phyloP scores from a whole-genome alignment of 2,113 vertebrate genomes.

The Amphiprion percula region DNA sequence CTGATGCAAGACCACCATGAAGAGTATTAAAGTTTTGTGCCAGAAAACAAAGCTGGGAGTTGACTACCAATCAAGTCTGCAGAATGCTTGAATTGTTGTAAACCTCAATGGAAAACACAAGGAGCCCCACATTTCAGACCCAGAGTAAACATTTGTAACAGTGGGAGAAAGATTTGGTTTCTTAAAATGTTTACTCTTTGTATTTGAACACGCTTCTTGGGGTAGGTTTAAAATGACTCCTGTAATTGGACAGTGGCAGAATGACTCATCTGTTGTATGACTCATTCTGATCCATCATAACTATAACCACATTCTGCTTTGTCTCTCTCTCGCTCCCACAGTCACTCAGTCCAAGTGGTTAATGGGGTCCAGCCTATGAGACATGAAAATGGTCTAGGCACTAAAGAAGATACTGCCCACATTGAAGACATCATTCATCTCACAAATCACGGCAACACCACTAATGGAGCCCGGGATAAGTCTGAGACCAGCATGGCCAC shows the following conservation, averaged over 20 bases:
- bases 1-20: conserved; percentile 39
- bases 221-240: conserved; percentile 22
- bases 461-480: conserved; percentile 80
- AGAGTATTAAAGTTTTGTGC: conserved; percentile 12
- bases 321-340: conserved; percentile 56
- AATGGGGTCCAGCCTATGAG: conserved; percentile 89
- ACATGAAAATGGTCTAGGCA: conserved; percentile 91
- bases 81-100: conserved; percentile 32
- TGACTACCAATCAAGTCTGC: conserved; percentile 20
- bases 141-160: conserved; percentile 27
- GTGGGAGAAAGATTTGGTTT: conserved; percentile 25
- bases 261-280: conserved; percentile 49
- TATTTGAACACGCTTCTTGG: conserved; percentile 16
- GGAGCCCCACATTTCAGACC: background rate
- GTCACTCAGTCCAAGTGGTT: conserved; percentile 82
- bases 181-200: conserved; percentile 43
- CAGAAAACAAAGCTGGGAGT: conserved; percentile 3
- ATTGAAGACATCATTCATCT: conserved; percentile 86
- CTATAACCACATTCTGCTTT: conserved; percentile 38
- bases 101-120: conserved; percentile 58
- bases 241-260: conserved; percentile 8
- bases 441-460: conserved; percentile 83
- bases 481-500: conserved; percentile 79
- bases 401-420: conserved; percentile 82
- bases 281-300: conserved; percentile 39